Conservation (phyloP, 2,888 invertebrate genomes). For the Aleiodes testaceus region DNA sequence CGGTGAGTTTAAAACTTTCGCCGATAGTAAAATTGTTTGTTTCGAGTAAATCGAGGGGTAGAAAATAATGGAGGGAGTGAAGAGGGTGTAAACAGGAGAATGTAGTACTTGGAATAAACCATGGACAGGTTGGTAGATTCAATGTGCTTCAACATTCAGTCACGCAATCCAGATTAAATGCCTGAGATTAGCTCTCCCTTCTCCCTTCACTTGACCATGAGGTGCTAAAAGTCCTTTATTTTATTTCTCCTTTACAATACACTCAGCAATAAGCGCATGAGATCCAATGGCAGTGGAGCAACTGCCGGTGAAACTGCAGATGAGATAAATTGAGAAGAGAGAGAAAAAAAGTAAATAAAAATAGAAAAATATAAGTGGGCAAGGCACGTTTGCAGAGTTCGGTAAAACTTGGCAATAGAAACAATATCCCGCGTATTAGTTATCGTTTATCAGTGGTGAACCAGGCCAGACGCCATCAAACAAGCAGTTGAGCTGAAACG, state of each 20-base stretch:
- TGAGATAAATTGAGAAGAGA: constrained; percentile 14
- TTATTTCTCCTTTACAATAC: neutral
- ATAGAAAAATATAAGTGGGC: constrained; percentile 44
- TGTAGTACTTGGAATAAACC: no score
- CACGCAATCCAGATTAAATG: constrained; percentile 65
- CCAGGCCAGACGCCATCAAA: constrained; percentile 45
- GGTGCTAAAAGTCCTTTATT: constrained; percentile 36
- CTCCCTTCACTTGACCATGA: constrained; percentile 31
- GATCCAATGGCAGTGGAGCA: constrained; percentile 24
- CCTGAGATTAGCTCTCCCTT: constrained; percentile 59
- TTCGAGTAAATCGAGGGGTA: neutral
- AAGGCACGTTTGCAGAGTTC: constrained; percentile 56
- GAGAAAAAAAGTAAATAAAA: constrained; percentile 24
- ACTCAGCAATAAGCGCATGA: neutral
- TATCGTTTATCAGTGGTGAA: constrained; percentile 68
- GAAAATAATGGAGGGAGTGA: neutral
- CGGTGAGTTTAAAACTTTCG: constrained; percentile 77
- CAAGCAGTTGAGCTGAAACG: constrained; percentile 50
- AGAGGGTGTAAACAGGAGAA: no score
- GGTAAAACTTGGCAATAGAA: constrained; percentile 63
- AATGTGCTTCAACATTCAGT: constrained; percentile 46
- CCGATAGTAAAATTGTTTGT: neutral
- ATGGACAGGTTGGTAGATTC: no score
- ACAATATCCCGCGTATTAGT: constrained; percentile 71
- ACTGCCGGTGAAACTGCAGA: neutral